Conservation (phyloP, 2,888 invertebrate genomes). For the Rhorus exstirpatorius region DNA sequence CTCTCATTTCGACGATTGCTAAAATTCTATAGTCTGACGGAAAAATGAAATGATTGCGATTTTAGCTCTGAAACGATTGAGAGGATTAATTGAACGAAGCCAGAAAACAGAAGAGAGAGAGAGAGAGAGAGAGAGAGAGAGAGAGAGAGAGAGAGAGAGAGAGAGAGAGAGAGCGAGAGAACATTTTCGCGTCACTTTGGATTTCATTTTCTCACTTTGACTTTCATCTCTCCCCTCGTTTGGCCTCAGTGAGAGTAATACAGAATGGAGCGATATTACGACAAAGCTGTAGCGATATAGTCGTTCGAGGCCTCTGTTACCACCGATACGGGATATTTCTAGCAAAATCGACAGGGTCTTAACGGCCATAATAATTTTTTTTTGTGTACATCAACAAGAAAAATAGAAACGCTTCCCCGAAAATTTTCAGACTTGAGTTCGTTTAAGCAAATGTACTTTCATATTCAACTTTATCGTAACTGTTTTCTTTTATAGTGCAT, state of each 20-base stretch:
- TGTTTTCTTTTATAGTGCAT: no score
- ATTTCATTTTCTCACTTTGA: conserved; percentile 37
- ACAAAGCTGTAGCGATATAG: conserved; percentile 69
- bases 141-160: background rate
- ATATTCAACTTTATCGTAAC: no score
- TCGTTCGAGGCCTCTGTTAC: conserved; percentile 52
- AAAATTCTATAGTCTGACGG: conserved; percentile 32
- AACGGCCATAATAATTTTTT: background rate
- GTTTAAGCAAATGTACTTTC: no score
- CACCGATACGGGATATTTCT: background rate
- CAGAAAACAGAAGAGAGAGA: conserved; percentile 14
- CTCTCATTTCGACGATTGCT: conserved; percentile 10
- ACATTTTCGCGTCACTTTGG: conserved; percentile 35
- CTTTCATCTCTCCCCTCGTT: conserved; percentile 25
- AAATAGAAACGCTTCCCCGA: no score
- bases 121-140: conserved; percentile 18
- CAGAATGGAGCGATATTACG: conserved; percentile 70
- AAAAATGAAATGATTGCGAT: conserved; percentile 39
- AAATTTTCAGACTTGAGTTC: no score
- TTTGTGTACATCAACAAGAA: no score
- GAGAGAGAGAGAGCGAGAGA: conserved; percentile 10
- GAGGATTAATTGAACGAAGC: conserved; percentile 56
- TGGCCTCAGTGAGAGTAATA: conserved; percentile 46
- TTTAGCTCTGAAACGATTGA: conserved; percentile 52
- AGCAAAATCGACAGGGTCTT: background rate